Percentiles rank a stretch among this genome's conserved stretches.
phyloP scores from a whole-genome alignment of 2,113 vertebrate species.

The Physeter macrocephalus region DNA sequence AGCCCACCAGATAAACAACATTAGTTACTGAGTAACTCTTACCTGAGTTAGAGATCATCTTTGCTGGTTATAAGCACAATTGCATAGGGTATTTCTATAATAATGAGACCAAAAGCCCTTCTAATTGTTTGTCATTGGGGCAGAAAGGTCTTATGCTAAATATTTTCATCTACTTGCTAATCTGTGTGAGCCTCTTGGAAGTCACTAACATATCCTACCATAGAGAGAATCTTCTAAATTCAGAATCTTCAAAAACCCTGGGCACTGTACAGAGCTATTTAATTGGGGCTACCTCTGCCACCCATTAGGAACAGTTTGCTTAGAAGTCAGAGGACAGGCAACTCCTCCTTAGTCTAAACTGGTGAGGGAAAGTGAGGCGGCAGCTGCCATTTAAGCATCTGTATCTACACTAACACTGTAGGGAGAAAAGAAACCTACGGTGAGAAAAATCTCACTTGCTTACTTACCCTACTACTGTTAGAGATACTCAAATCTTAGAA shows the following conservation, averaged over 20 bases:
- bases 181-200: background rate
- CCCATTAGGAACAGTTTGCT: background rate
- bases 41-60: background rate
- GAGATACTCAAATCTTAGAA: background rate
- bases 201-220: background rate
- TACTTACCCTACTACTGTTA: background rate
- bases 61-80: background rate
- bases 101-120: background rate
- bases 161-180: background rate
- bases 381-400: background rate
- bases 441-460: background rate
- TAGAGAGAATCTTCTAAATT: background rate
- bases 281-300: background rate
- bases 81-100: background rate
- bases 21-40: background rate
- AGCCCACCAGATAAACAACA: background rate
- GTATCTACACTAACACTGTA: background rate
- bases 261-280: background rate
- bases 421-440: background rate
- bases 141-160: background rate
- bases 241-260: too few species aligned
- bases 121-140: background rate
- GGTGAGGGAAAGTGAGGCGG: background rate
- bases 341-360: background rate
- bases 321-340: background rate